Evolutionary conservation across 2,113 vertebrate species (phyloP).

Genomic region (Hydropotes inermis): DNA sequence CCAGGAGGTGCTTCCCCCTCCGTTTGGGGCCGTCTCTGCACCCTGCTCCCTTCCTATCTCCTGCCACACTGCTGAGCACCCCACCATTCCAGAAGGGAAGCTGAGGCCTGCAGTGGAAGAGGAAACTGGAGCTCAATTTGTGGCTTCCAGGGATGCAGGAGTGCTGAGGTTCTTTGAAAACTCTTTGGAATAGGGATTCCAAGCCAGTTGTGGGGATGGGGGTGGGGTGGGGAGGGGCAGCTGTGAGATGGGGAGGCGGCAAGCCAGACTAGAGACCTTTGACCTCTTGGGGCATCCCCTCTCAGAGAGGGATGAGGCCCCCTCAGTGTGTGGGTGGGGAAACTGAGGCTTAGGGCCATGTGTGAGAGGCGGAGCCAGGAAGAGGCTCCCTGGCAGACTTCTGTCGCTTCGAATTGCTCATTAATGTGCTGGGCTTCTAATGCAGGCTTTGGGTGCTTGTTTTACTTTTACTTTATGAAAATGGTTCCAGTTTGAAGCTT

Average conservation of each 20-base stretch:
- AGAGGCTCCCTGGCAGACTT: not conserved
- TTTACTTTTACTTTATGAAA: constrained; percentile 42
- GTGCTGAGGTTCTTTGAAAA: not conserved
- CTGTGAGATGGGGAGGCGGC: not conserved
- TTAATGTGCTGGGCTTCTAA: not conserved
- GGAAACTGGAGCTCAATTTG: not conserved
- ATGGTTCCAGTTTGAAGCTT: constrained; percentile 45
- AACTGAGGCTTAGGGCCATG: not conserved
- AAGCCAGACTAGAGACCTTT: not conserved
- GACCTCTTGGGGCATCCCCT: not conserved
- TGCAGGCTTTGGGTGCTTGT: constrained; percentile 34
- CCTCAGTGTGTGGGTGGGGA: not conserved
- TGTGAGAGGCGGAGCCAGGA: not conserved
- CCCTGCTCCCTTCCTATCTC: not conserved
- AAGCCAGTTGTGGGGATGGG: too few species aligned
- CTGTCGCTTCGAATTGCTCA: not conserved
- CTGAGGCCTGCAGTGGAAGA: not conserved
- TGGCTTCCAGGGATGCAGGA: not conserved
- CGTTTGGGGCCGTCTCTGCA: not conserved
- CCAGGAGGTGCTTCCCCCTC: too few species aligned
- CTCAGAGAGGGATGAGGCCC: not conserved
- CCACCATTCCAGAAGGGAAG: not conserved
- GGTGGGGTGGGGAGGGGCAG: not conserved
- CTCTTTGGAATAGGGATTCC: too few species aligned
- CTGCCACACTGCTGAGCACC: not conserved